phyloP scores from a whole-genome alignment of 2,888 invertebrate genomes.

The Amiota minor region DNA sequence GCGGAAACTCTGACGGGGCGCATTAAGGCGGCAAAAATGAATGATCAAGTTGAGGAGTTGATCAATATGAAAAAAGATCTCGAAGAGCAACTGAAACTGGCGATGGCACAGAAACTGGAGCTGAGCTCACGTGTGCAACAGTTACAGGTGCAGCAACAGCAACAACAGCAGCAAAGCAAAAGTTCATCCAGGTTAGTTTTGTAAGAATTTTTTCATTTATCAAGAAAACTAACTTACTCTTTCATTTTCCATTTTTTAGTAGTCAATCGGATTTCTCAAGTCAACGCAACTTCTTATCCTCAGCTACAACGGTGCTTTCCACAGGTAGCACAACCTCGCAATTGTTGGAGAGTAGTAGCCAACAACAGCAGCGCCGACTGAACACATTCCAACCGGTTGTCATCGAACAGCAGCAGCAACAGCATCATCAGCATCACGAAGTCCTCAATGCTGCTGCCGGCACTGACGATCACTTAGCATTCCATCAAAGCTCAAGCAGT shows the following conservation, averaged over 20 bases:
- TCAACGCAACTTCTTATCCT: slow-evolving; percentile 69
- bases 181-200: slow-evolving; percentile 70
- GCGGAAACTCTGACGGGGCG: slow-evolving; percentile 81
- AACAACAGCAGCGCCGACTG: slow-evolving; percentile 39
- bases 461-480: slow-evolving; percentile 51
- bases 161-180: slow-evolving; percentile 63
- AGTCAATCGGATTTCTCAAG: slow-evolving; percentile 71
- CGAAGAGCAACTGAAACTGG: slow-evolving; percentile 77
- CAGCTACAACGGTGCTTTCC: slow-evolving; percentile 68
- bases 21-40: slow-evolving; percentile 79
- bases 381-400: slow-evolving; percentile 67
- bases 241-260: slow-evolving; percentile 23
- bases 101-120: slow-evolving; percentile 77
- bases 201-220: background rate
- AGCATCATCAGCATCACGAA: slow-evolving; percentile 44
- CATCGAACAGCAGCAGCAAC: slow-evolving; percentile 55
- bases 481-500: slow-evolving; percentile 70
- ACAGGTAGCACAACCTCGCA: slow-evolving; percentile 57
- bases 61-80: slow-evolving; percentile 77
- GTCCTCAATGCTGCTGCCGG: slow-evolving; percentile 60
- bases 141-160: slow-evolving; percentile 71
- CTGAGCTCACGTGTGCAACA: slow-evolving; percentile 77
- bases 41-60: slow-evolving; percentile 78
- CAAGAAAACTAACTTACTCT: too few species aligned
- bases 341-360: slow-evolving; percentile 26